phyloP scores from a whole-genome alignment of 2,113 vertebrate species.

The Callaeas wilsoni region DNA sequence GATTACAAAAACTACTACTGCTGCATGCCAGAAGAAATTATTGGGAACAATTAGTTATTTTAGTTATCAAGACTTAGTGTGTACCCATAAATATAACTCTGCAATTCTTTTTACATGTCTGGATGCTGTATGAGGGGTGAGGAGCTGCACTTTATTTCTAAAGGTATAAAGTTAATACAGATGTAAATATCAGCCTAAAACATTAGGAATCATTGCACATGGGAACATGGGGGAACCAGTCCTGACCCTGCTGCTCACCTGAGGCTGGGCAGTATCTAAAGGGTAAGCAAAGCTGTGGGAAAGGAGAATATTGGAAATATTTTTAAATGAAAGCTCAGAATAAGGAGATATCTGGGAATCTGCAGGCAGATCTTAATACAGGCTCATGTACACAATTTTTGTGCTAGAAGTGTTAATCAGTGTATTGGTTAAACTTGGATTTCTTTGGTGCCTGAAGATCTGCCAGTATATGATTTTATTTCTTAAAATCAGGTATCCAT shows the following conservation, averaged over 20 bases:
- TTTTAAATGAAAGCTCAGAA: not conserved
- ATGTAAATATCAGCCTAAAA: not conserved
- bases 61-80: not conserved
- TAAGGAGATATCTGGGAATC: not conserved
- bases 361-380: not conserved
- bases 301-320: not conserved
- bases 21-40: not conserved
- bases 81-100: not conserved
- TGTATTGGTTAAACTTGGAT: not conserved
- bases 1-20: not conserved
- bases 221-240: fast-evolving
- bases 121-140: fast-evolving
- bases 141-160: not conserved
- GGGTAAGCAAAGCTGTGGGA: not conserved
- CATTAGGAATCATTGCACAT: fast-evolving
- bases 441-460: not conserved
- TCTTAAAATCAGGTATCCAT: not conserved
- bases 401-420: not conserved
- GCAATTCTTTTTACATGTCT: not conserved
- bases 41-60: not conserved
- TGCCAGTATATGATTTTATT: not conserved
- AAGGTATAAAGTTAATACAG: not conserved
- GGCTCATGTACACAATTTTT: fast-evolving
- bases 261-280: not conserved
- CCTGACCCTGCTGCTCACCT: not conserved